A percentile compares a stretch with the other conserved stretches of the same genome.
Conservation (phyloP, 2,888 invertebrate genomes). For the Blastobasis adustella region DNA sequence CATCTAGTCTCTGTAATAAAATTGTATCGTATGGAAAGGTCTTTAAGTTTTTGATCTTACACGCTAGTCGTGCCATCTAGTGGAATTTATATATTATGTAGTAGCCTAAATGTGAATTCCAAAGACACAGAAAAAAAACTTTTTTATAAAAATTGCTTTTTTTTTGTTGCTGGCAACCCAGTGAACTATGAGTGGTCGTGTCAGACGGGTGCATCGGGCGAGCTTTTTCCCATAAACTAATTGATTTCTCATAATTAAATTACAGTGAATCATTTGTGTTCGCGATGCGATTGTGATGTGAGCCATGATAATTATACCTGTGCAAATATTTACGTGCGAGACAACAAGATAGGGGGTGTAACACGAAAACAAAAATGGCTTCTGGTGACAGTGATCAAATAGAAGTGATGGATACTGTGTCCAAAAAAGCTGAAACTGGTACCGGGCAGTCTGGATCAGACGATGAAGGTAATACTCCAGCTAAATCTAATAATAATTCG, state of each 20-base stretch:
- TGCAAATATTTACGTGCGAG: conserved; percentile 44
- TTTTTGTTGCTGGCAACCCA: conserved; percentile 42
- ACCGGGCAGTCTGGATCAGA: conserved; percentile 76
- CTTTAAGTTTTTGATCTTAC: too few relatives aligned
- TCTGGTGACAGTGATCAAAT: conserved; percentile 89
- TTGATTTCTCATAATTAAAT: conserved; percentile 73
- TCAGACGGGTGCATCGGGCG: conserved; percentile 63
- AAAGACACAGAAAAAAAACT: too few relatives aligned
- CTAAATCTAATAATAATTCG: conserved; percentile 44
- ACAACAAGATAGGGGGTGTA: conserved; percentile 67
- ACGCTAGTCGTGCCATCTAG: too few relatives aligned
- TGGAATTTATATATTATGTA: too few relatives aligned
- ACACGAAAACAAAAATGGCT: conserved; percentile 80
- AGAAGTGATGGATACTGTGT: conserved; percentile 81
- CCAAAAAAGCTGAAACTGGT: conserved; percentile 75
- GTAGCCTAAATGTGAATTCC: too few relatives aligned
- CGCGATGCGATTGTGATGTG: conserved; percentile 60
- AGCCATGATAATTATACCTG: conserved; percentile 61
- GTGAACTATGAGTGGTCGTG: conserved; percentile 64
- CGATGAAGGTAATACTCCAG: conserved; percentile 69
- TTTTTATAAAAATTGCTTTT: conserved; percentile 3
- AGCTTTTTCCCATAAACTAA: conserved; percentile 67
- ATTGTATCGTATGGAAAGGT: too few relatives aligned
- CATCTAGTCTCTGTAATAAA: too few relatives aligned
- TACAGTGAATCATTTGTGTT: conserved; percentile 64